These are phyloP conservation scores for Musca domestica DNA, from an alignment of 1,140 invertebrate species.

Conservation along the genomic window DNA sequence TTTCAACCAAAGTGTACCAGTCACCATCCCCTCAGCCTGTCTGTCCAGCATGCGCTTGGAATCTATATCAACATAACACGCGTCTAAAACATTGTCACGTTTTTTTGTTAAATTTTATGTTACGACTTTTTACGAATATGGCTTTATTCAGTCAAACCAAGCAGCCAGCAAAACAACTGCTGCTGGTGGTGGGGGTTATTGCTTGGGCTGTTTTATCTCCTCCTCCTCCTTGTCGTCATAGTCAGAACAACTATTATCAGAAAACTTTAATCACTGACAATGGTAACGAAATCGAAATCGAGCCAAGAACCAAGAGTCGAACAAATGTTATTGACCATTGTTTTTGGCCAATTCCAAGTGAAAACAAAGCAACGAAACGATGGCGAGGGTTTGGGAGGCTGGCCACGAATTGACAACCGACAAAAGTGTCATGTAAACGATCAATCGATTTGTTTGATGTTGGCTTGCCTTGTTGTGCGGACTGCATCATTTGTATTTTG, in stretches of 20 bases:
- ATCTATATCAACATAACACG: not conserved
- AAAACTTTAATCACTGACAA: not conserved
- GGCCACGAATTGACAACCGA: not conserved
- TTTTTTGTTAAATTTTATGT: slow-evolving; percentile 9
- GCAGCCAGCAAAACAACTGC: no score
- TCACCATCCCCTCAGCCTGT: no score
- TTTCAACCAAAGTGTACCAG: no score
- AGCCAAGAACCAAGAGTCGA: no score
- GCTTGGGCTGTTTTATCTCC: not conserved
- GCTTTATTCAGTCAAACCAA: not conserved
- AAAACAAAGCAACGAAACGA: no score
- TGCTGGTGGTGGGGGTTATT: no score
- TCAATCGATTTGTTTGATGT: slow-evolving; percentile 17
- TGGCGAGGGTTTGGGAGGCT: no score
- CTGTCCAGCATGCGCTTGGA: no score
- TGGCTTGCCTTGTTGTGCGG: not conserved
- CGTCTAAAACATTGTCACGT: slow-evolving; percentile 16
- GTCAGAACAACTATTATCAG: not conserved
- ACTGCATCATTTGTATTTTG: not conserved
- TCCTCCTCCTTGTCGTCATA: not conserved
- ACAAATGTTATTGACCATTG: no score
- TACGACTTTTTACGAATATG: not conserved
- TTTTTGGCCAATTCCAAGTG: no score
- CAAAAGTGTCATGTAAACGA: slow-evolving; percentile 20
- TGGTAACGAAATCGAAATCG: no score